phyloP scores from a whole-genome alignment of 2,888 invertebrate species.

The Euzetes globulus region DNA sequence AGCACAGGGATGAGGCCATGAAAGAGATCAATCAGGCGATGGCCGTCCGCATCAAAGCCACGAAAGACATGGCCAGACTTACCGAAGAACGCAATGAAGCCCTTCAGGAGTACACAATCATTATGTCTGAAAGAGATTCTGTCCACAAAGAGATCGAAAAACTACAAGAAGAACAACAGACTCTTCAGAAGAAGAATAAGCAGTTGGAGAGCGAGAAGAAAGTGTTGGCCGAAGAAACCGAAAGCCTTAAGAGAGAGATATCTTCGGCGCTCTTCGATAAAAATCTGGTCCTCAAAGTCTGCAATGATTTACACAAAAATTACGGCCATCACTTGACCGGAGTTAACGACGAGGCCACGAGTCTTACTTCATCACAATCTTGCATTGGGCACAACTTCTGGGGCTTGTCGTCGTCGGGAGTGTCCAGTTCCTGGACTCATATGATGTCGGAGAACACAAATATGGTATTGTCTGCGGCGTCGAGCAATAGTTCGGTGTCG shows the following conservation, averaged over 20 bases:
- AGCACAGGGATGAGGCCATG: constrained; percentile 70
- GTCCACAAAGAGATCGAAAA: constrained; percentile 96
- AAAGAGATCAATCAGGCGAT: constrained; percentile 68
- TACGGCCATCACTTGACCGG: constrained; percentile 43
- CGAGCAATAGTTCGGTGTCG: constrained; percentile 31
- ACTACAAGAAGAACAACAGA: constrained; percentile 79
- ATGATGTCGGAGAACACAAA: background rate
- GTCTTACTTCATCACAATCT: background rate
- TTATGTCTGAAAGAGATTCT: constrained; percentile 72
- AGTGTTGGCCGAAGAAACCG: constrained; percentile 57
- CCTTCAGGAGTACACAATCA: constrained; percentile 68
- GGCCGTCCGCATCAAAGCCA: constrained; percentile 62
- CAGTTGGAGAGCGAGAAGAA: constrained; percentile 66
- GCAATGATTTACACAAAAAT: constrained; percentile 47
- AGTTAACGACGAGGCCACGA: background rate
- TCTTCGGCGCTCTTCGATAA: constrained; percentile 71
- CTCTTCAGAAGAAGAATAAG: constrained; percentile 65
- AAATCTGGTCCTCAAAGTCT: constrained; percentile 70
- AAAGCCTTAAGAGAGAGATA: constrained; percentile 74
- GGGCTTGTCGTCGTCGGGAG: constrained; percentile 37
- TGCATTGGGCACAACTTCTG: constrained; percentile 38
- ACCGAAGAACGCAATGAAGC: constrained; percentile 84
- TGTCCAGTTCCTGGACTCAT: constrained; percentile 29
- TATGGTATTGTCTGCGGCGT: constrained; percentile 14
- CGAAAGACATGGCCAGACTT: constrained; percentile 74